Conservation (phyloP, 2,888 invertebrate species). For the Oxycera nigricornis region DNA sequence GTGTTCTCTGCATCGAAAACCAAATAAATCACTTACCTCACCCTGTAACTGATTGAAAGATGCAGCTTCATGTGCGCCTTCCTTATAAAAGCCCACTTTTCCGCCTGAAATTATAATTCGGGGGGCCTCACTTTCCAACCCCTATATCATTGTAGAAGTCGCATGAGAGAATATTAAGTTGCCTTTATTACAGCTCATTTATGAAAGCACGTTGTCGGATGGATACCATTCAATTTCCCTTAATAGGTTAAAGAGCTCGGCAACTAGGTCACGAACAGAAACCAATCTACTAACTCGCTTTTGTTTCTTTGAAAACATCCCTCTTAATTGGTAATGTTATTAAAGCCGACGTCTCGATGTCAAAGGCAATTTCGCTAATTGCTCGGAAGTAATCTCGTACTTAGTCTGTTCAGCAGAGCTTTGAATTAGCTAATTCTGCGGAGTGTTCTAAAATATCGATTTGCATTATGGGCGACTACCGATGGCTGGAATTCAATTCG, state of each 20-base stretch:
- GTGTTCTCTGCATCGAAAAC: too few relatives aligned
- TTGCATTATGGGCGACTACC: too few relatives aligned
- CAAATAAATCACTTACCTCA: too few relatives aligned
- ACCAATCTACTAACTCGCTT: neutral
- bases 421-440: too few relatives aligned
- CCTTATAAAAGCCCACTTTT: too few relatives aligned
- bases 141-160: neutral
- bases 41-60: too few relatives aligned
- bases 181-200: neutral
- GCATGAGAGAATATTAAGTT: neutral
- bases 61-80: too few relatives aligned
- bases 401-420: too few relatives aligned
- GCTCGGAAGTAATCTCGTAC: neutral
- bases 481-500: too few relatives aligned
- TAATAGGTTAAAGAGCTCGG: neutral
- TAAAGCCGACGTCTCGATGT: neutral
- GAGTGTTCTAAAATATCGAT: too few relatives aligned
- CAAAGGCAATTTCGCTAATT: neutral
- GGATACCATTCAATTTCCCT: neutral
- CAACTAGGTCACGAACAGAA: neutral
- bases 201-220: neutral
- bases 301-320: neutral
- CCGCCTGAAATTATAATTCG: too few relatives aligned
- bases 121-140: too few relatives aligned
- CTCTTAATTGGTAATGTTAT: neutral